Percentiles rank a stretch among this genome's conserved stretches.
Evolutionary conservation across 1,140 invertebrate species (phyloP).

Genomic region (Lasioglossum albipes): DNA sequence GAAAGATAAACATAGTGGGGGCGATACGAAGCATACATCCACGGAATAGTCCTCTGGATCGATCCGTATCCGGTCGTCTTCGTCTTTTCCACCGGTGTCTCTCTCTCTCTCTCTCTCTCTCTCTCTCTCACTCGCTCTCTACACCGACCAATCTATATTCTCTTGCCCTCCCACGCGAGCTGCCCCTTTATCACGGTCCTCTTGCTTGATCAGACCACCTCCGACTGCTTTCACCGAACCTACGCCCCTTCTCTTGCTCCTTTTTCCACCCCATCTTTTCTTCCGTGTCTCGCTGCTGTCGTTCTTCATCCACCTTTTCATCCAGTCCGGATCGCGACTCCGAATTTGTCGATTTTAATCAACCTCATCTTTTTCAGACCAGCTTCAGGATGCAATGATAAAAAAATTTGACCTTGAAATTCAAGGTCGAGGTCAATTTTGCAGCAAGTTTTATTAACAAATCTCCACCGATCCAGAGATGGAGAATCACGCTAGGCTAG

Average conservation of each 20-base stretch:
- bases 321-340: background rate
- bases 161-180: slow-evolving; percentile 10
- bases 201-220: slow-evolving; percentile 7
- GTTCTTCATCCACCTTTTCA: slow-evolving; percentile 1
- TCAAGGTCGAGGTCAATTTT: no score
- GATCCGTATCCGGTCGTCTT: slow-evolving; percentile 29
- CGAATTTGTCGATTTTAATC: background rate
- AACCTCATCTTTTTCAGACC: background rate
- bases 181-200: slow-evolving; percentile 10
- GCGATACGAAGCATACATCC: slow-evolving; percentile 8
- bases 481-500: no score
- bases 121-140: slow-evolving; percentile 1
- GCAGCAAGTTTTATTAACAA: no score
- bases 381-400: no score
- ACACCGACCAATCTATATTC: slow-evolving; percentile 27
- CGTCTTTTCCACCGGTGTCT: background rate
- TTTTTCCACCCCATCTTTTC: background rate
- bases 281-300: background rate
- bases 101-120: no score
- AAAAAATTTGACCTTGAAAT: no score
- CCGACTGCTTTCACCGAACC: no score
- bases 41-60: slow-evolving; percentile 29
- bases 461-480: no score
- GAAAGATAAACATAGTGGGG: background rate
- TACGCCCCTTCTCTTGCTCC: background rate